Base-by-base conservation (phyloP, 2,797 vertebrate species). In the Alca torda region DNA sequence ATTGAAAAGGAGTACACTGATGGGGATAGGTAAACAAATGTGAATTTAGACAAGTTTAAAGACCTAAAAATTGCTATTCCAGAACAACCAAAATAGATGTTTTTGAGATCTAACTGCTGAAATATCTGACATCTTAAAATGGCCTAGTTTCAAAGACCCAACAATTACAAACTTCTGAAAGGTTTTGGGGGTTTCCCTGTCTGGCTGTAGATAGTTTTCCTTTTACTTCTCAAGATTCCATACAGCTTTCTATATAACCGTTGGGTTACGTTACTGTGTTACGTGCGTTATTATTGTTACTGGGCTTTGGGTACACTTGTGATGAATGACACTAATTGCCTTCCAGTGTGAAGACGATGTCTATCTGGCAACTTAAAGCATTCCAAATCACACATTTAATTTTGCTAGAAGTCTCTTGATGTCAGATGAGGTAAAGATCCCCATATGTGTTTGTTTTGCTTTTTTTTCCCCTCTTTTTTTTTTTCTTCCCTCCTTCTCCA, bases 311-410 rank as follows among this genome's bases (percentile, higher is more conserved):
- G 23, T 60, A 26, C 16, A 1, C 16, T 46, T 23, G 35, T 69
- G 54, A 48, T 92, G 83, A 93, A 82, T 92, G 80, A 87, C 77
- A 78, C 37, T 90, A 90, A 87, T 87, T 94, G 80, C 54, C 17
- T 92, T 70, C 23, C 54, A 69, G 7, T 13, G 35, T 63, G 78
- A 90, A 84, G 86, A 64, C 35, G 10, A 64, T 76, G 65, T 83
- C 63, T 87, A 0, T 73, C 35, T 85, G 68, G 39, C 68, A 67
- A 41, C 16, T 50, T 78, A 25, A 72, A 25, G 91, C 91, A 80
- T 87, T 24, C 28, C 26, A 74, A 54, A 54, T 43, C 31, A 13
- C 26, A 31, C 9, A 2, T 60, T 26, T 75, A n/a, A 63, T 86
- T 93, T 92, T 76, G 3, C 54, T 76, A 16, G 26, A 60, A 81